A percentile compares a stretch with the other conserved stretches of the same genome.
phyloP scores from a whole-genome alignment of 2,797 vertebrate genomes.

The Rhynchotus rufescens region DNA sequence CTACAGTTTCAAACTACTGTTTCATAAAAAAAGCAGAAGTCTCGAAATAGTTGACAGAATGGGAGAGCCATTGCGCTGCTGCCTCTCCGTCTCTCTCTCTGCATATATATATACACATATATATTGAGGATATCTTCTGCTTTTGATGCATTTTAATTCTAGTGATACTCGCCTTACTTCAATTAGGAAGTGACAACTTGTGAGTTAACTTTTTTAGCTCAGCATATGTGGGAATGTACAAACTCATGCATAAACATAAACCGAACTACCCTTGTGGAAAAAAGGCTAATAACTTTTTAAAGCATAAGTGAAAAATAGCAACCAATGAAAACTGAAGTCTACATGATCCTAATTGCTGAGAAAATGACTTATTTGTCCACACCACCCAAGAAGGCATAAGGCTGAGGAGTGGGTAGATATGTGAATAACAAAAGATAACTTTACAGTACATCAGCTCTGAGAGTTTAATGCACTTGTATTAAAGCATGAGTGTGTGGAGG shows the following conservation, averaged over 20 bases:
- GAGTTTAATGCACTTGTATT: conserved; percentile 42
- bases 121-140: background rate
- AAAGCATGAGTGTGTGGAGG: conserved; percentile 22
- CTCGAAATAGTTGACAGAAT: background rate
- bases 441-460: conserved; percentile 47
- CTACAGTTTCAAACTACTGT: background rate
- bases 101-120: accelerated
- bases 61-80: background rate
- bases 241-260: conserved; percentile 61
- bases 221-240: conserved; percentile 10
- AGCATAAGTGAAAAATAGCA: conserved; percentile 16
- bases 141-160: background rate
- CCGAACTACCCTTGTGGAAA: background rate
- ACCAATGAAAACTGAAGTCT: background rate
- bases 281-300: conserved; percentile 18
- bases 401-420: conserved; percentile 31
- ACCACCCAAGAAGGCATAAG: conserved; percentile 8
- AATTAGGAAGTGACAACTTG: conserved; percentile 1
- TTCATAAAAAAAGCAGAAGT: background rate
- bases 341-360: background rate
- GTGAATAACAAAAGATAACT: conserved; percentile 48
- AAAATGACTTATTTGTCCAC: background rate
- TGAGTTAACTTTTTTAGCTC: conserved; percentile 42
- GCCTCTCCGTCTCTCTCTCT: background rate
- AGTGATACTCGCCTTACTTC: background rate